Percentiles rank a stretch among this genome's conserved stretches.
Evolutionary conservation across 2,888 invertebrate species (phyloP).

Genomic region (Antitype chi): DNA sequence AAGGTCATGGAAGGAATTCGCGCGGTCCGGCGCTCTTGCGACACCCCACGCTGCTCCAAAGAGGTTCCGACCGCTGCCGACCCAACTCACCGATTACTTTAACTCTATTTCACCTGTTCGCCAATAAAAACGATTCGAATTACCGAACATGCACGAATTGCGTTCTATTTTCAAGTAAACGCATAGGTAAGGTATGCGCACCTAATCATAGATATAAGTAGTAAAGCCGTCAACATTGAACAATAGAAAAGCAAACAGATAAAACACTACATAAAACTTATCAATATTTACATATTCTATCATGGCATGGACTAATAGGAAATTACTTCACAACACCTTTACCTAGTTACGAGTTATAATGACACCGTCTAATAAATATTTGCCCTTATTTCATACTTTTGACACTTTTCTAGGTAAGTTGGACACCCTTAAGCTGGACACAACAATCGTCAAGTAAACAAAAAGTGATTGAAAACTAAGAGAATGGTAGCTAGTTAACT

Average conservation of each 20-base stretch:
- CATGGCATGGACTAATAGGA: conserved; percentile 66
- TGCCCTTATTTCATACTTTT: neutral
- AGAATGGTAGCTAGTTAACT: neutral
- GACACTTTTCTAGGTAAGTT: neutral
- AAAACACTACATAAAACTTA: conserved; percentile 73
- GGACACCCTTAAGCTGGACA: neutral
- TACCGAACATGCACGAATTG: conserved; percentile 32
- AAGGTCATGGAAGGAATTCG: conserved; percentile 90
- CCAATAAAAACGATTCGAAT: conserved; percentile 55
- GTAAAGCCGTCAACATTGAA: conserved; percentile 58
- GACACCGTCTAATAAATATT: conserved; percentile 16
- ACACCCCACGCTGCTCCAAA: conserved; percentile 81
- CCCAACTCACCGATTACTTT: conserved; percentile 70
- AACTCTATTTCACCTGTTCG: conserved; percentile 60
- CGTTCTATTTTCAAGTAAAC: conserved; percentile 38
- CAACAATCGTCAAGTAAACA: neutral
- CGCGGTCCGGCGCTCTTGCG: conserved; percentile 88
- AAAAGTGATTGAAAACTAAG: neutral
- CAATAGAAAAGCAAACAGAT: conserved; percentile 79
- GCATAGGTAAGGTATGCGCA: conserved; percentile 4
- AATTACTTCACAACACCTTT: conserved; percentile 60
- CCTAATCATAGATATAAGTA: conserved; percentile 34
- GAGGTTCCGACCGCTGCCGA: conserved; percentile 76
- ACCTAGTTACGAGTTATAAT: conserved; percentile 14
- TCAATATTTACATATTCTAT: conserved; percentile 76